Evolutionary conservation across 2,113 vertebrate genomes (phyloP).

Genomic region (Cygnus buccinator): DNA sequence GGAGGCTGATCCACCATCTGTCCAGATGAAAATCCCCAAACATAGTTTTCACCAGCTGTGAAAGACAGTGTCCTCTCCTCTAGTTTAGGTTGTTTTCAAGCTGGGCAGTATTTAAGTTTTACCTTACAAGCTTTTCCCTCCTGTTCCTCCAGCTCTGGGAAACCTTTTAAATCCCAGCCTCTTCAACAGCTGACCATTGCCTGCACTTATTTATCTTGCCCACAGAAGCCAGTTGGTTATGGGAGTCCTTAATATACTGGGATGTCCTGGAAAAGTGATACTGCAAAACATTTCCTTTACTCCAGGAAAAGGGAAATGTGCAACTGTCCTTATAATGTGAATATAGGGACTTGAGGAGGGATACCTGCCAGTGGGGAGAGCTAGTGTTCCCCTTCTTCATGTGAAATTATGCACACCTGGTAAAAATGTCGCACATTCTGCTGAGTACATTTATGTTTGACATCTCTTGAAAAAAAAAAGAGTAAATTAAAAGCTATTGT

Average conservation of each 20-base stretch:
- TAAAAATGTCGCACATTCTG: neutral
- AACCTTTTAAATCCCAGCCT: neutral
- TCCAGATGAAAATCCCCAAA: neutral
- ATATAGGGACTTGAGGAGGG: neutral
- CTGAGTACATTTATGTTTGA: neutral
- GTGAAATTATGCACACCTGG: neutral
- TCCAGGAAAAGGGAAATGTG: neutral
- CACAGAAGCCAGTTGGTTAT: neutral
- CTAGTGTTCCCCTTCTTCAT: neutral
- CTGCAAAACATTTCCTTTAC: neutral
- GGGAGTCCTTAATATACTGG: neutral
- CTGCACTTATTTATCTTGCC: neutral
- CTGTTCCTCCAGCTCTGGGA: neutral
- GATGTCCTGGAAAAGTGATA: neutral
- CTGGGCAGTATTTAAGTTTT: neutral
- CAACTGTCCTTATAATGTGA: neutral
- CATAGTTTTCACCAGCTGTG: neutral
- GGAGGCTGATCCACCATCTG: neutral
- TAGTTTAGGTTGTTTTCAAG: neutral
- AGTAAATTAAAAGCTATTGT: neutral
- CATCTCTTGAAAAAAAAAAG: neutral
- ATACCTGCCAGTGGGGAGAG: neutral
- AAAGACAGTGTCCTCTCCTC: neutral
- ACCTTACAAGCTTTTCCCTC: neutral
- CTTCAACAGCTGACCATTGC: neutral